Conservation (phyloP, 2,113 vertebrate genomes). For the Cyprinodon tularosa region DNA sequence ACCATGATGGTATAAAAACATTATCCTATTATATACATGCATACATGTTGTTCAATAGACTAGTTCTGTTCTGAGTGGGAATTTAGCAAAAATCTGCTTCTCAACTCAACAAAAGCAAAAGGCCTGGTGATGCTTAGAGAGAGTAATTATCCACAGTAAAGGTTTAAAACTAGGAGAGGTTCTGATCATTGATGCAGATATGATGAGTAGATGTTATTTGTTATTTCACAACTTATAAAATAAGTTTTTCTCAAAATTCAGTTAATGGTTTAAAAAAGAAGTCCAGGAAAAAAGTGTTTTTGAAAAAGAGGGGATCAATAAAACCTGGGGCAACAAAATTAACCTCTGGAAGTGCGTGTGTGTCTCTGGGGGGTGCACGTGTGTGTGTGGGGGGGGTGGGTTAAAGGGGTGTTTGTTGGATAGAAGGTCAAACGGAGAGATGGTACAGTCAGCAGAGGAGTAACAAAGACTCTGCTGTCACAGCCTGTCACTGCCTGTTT, state of each 20-base stretch:
- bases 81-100: neutral
- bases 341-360: neutral
- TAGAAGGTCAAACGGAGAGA: conserved; percentile 30
- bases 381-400: conserved; percentile 3
- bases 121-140: neutral
- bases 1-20: no score
- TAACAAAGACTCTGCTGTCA: conserved; percentile 54
- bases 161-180: no score
- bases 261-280: neutral
- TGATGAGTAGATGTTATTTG: neutral
- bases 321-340: neutral
- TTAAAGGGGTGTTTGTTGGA: conserved; percentile 8
- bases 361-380: conserved; percentile 1
- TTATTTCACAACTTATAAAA: neutral
- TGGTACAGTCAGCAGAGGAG: conserved; percentile 40
- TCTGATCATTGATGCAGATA: neutral
- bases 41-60: neutral
- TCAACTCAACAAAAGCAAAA: neutral
- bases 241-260: neutral
- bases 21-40: no score
- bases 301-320: neutral
- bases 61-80: no score
- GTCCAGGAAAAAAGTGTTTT: neutral
- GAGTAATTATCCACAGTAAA: neutral
- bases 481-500: conserved; percentile 37